phyloP scores from a whole-genome alignment of 2,888 invertebrate genomes.

The Pecten maximus region DNA sequence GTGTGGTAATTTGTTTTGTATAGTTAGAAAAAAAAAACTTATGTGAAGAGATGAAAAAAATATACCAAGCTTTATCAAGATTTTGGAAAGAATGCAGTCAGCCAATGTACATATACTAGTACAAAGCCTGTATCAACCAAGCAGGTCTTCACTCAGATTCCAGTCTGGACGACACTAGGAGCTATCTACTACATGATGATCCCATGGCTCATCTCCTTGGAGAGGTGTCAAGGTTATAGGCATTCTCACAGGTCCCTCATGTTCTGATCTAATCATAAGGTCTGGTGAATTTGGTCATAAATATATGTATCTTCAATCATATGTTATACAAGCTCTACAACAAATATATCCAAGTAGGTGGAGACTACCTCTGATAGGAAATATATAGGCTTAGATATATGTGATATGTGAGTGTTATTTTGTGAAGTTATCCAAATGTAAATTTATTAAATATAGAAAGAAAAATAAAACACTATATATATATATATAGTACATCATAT shows the following conservation, averaged over 20 bases:
- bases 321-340: neutral
- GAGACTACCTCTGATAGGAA: too few relatives aligned
- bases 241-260: constrained; percentile 8
- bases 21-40: neutral
- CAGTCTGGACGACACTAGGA: neutral
- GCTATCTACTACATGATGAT: too few relatives aligned
- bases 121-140: neutral
- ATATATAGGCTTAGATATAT: too few relatives aligned
- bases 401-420: too few relatives aligned
- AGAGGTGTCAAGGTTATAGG: neutral
- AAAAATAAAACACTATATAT: too few relatives aligned
- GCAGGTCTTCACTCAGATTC: neutral
- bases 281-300: neutral
- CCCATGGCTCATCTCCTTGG: neutral
- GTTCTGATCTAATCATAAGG: neutral
- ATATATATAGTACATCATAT: too few relatives aligned
- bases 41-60: neutral
- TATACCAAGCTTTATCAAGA: neutral
- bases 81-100: neutral
- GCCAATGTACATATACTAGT: neutral
- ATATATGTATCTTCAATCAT: neutral
- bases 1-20: neutral
- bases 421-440: too few relatives aligned
- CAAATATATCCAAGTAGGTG: too few relatives aligned
- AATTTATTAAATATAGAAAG: too few relatives aligned